Evolutionary conservation across 1,140 invertebrate species (phyloP), one percentile per base, ranked within the genome.

Genomic region (Apis mellifera): DNA sequence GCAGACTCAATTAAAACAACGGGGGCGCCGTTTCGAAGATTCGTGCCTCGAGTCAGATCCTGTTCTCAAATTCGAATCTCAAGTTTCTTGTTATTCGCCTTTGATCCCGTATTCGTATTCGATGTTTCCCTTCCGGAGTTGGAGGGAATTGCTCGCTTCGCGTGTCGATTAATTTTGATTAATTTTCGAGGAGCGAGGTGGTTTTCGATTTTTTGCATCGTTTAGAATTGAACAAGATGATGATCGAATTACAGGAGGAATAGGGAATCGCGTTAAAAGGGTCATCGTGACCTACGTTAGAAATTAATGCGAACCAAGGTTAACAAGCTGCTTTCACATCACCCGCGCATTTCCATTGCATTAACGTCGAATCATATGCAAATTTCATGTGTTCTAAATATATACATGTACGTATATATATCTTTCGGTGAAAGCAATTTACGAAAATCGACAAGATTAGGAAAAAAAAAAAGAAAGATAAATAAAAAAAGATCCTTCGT

Each of bases 281-380:
- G 23, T 26, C 23, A 52, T n/a, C 23, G 13, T 21, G 48, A 75
- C 23, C 73, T 50, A 52, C 11, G n/a, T 48, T 48, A 17, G 73
- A 32, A 64, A 75, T 64, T 73, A 60, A 48, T 15, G 42, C 19
- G 12, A 32, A 60, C 19, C 42, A 52, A 54, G 32, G 52, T 59
- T 69, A 78, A 78, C 11, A 21, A 69, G 65, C 21, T 19, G 26
- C 50, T 66, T 54, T 21, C 17, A 26, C 21, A 52, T 52, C 55
- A 48, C 15, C 42, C 17, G 59, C 13, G 17, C 48, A 64, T 23
- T 75, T 52, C 15, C 48, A 32, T 23, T 62, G 62, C 21, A n/a
- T 76, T 66, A 52, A n/a, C 74, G 74, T 55, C 9, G 50, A 32
- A 64, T 19, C 23, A 62, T 54, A 76, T 76, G 74, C 23, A 65